These are phyloP conservation scores for Passer montanus DNA, from an alignment of 2,113 vertebrate species.

Conservation along the genomic window DNA sequence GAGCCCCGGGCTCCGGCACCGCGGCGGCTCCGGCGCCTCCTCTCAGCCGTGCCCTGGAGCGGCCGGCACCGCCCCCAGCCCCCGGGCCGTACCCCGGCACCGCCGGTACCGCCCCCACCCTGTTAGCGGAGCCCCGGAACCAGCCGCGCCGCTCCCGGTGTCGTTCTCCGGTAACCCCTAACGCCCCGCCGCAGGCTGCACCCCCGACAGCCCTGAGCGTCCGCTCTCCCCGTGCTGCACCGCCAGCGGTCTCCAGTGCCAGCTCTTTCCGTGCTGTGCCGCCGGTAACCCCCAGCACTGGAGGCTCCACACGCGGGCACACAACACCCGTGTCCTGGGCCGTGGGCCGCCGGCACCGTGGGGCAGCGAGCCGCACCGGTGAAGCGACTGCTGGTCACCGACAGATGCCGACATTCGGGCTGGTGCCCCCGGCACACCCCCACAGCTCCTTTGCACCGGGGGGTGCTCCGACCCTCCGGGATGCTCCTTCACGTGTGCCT, in stretches of 20 bases:
- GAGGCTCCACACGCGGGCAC: neutral
- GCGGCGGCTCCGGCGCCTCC: neutral
- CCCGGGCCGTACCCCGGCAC: neutral
- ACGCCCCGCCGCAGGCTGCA: neutral
- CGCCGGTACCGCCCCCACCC: neutral
- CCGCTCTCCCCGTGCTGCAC: neutral
- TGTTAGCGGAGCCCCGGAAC: rapidly evolving
- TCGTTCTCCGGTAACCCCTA: neutral
- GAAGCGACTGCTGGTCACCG: neutral
- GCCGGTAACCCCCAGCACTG: neutral
- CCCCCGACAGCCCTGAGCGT: no score
- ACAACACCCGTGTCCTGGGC: neutral
- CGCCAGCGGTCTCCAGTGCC: rapidly evolving
- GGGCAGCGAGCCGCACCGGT: neutral
- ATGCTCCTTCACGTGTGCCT: neutral
- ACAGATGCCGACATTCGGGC: neutral
- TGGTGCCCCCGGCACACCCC: neutral
- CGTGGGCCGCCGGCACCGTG: rapidly evolving
- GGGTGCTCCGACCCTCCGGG: neutral
- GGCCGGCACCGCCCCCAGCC: neutral
- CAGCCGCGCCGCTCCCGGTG: rapidly evolving
- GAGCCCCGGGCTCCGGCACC: neutral
- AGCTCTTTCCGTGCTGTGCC: rapidly evolving
- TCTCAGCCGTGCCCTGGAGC: neutral
- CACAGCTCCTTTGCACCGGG: neutral